Evolutionary conservation across 2,113 vertebrate genomes (phyloP).

Genomic region (Ceratotherium simum): DNA sequence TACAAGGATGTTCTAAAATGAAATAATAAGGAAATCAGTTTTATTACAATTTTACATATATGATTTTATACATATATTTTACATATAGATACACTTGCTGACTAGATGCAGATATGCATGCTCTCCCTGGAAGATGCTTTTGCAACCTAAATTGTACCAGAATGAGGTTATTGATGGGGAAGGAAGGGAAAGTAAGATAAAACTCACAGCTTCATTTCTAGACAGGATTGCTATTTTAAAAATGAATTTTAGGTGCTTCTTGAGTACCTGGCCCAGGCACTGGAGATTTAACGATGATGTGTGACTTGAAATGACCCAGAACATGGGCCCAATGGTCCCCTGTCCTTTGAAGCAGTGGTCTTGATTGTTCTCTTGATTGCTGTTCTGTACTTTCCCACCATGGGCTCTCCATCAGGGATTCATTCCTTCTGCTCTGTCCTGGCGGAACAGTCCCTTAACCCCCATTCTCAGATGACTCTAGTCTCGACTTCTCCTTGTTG

Average conservation of each 20-base stretch:
- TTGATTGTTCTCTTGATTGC: neutral
- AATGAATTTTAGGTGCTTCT: neutral
- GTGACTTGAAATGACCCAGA: conserved; percentile 17
- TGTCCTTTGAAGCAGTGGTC: neutral
- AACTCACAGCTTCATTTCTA: conserved; percentile 50
- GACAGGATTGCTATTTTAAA: neutral
- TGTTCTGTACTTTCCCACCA: neutral
- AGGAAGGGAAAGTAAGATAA: conserved; percentile 34
- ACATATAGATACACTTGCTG: neutral
- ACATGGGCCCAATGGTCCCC: neutral
- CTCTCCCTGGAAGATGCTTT: neutral
- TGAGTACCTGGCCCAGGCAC: neutral
- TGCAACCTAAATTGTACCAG: neutral
- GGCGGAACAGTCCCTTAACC: neutral
- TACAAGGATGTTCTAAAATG: neutral
- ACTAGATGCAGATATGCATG: neutral
- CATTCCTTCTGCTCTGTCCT: neutral
- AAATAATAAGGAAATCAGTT: neutral
- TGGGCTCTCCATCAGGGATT: neutral
- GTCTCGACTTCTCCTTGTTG: neutral
- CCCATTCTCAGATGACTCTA: neutral
- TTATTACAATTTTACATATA: neutral
- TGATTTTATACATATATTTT: too few relatives aligned
- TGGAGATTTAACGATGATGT: neutral
- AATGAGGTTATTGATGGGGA: neutral